A percentile compares a stretch with the other conserved stretches of the same genome.
Conservation (phyloP, 2,797 vertebrate genomes). For the Lagothrix lagotricha region DNA sequence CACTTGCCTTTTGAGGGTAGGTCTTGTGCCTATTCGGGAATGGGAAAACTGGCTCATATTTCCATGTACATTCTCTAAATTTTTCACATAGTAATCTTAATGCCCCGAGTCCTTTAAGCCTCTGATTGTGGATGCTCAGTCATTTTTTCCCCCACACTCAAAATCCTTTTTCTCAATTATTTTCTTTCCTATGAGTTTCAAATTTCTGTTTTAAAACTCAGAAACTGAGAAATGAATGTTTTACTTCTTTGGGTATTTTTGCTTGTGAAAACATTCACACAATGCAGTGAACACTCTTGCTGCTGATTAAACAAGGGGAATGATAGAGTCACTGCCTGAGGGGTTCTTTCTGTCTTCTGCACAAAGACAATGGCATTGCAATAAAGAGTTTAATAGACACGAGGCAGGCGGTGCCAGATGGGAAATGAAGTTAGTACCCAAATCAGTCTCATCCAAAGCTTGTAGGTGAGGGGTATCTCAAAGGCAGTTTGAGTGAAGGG, state of each 20-base stretch:
- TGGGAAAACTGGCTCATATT: neutral
- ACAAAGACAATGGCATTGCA: neutral
- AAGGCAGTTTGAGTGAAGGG: neutral
- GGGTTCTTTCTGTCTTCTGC: neutral
- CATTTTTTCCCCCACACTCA: neutral
- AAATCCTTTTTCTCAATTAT: neutral
- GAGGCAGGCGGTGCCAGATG: neutral
- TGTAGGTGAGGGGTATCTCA: neutral
- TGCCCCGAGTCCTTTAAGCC: neutral
- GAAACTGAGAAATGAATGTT: neutral
- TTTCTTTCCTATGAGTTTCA: neutral
- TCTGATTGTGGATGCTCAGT: neutral
- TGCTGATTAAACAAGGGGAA: neutral
- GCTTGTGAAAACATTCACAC: neutral
- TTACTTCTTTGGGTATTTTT: slow-evolving; percentile 3
- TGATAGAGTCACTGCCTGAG: neutral
- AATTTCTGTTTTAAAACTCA: slow-evolving; percentile 46
- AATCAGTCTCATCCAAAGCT: neutral
- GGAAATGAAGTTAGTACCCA: neutral
- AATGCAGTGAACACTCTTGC: neutral
- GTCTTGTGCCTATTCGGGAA: neutral
- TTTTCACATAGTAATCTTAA: neutral
- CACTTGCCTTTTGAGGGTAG: neutral
- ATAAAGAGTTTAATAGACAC: neutral
- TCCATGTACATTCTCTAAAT: neutral